Base-by-base conservation (phyloP, 2,113 vertebrate genomes). In the Podarcis muralis region DNA sequence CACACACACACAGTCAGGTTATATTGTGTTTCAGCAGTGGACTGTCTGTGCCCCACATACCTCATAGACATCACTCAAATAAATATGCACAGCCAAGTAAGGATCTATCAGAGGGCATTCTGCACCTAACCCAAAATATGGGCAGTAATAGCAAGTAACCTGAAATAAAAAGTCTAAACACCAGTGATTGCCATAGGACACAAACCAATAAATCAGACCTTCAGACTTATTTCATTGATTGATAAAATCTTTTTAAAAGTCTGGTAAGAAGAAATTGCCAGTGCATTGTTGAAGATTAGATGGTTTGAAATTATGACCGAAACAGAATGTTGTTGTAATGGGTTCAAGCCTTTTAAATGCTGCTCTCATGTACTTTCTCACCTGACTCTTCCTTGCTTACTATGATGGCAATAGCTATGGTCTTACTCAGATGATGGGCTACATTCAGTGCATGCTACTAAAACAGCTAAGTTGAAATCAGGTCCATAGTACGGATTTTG, bases 191-290 rank as follows among this genome's bases (percentile, higher is more conserved):
- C 76, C n/a, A 81, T 9, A 37, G 4, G 37, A 82, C 32, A 82
- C 32, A 81, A 13, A 66, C 23, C 22, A 82, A 27, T 82, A 66
- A 40, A 25, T 9, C 32, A 66, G 11, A 76, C 5, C 0, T 66
- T 89, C 37, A 12, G 71, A 65, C 22, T 81, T 76, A 81, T 85
- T 79, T 81, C 82, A 27, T 89, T 6, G 84, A 22, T 80, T 87
- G 5, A 32, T 40, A 37, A 71, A 72, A 40, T 40, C 22, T 87
- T 53, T 53, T 53, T 37, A 59, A 71, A 20, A 62, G 85, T 90
- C 8, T 59, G 11, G 0, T n/a, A 90, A 83, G 2, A 83, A 20
- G 27, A 43, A 72, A 4, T 32, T 53, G 82, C 7, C 27, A 48
- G 40, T 12, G 37, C 74, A 66, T 16, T 40, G 32, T 66, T 12